These are phyloP conservation scores for Aphaenogaster floridana DNA, from an alignment of 1,140 invertebrate species.

Conservation along the genomic window DNA sequence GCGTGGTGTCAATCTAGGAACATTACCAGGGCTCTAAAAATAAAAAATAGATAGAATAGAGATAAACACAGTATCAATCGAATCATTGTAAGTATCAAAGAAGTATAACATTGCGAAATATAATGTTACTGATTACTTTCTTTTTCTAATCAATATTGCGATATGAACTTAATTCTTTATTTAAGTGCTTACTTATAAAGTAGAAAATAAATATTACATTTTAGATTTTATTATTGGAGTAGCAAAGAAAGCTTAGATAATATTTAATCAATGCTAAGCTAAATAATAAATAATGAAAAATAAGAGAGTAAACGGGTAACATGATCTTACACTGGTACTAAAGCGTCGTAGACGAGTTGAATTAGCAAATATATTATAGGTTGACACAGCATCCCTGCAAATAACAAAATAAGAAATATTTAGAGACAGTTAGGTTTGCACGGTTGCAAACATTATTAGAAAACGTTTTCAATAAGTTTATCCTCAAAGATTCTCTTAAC, in stretches of 20 bases:
- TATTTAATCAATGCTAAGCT: neutral
- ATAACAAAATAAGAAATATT: constrained; percentile 58
- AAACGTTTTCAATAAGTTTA: constrained; percentile 4
- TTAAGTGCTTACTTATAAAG: neutral
- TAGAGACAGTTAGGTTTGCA: constrained; percentile 20
- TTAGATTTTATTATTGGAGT: neutral
- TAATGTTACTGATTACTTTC: neutral
- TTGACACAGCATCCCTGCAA: constrained; percentile 86
- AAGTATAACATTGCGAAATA: constrained; percentile 10
- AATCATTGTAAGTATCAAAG: neutral
- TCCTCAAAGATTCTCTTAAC: neutral
- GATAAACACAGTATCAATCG: constrained; percentile 81
- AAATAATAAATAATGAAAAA: constrained; percentile 69
- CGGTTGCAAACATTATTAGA: neutral
- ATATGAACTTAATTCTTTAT: neutral
- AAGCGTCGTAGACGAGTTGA: constrained; percentile 91
- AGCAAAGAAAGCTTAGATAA: neutral
- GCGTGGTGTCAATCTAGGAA: constrained; percentile 92
- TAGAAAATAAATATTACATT: constrained; percentile 8
- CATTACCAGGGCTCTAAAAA: constrained; percentile 85
- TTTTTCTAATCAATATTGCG: neutral
- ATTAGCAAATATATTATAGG: constrained; percentile 89
- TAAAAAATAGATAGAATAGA: constrained; percentile 48
- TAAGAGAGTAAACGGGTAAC: constrained; percentile 39
- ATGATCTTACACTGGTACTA: constrained; percentile 92